Conservation (phyloP, 2,797 vertebrate genomes). For the Thripadectes ignobilis region DNA sequence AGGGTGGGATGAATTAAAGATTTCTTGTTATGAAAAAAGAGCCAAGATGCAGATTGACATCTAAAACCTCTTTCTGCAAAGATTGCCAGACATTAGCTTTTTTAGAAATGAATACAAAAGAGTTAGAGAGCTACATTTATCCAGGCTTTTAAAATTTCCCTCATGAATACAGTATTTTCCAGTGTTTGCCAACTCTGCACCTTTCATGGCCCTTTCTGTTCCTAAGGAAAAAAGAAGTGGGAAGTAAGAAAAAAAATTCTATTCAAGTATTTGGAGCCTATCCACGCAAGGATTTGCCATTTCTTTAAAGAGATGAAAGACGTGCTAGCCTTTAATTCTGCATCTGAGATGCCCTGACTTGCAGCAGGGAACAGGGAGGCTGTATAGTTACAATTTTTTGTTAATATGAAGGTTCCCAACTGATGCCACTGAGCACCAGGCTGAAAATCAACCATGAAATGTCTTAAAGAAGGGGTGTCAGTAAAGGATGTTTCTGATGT, state of each 20-base stretch:
- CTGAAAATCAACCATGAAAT: background rate
- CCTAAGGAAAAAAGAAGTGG: background rate
- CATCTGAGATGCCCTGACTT: background rate
- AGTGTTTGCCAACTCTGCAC: background rate
- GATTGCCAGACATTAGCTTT: conserved; percentile 25
- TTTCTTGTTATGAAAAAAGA: conserved; percentile 39
- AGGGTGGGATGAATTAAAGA: background rate
- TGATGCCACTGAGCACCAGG: background rate
- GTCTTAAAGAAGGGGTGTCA: background rate
- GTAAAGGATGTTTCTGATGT: background rate
- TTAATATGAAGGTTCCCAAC: background rate
- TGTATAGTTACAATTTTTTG: background rate
- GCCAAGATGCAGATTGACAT: background rate
- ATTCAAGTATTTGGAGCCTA: background rate
- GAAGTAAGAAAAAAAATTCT: background rate
- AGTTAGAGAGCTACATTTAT: background rate
- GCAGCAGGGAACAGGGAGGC: background rate
- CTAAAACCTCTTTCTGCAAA: conserved; percentile 4
- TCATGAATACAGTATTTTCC: background rate
- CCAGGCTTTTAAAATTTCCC: background rate
- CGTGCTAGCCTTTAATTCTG: background rate
- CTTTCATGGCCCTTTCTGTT: background rate
- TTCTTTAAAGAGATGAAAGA: background rate
- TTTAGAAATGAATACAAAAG: conserved; percentile 24
- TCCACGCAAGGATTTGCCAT: background rate